These are phyloP conservation scores for Trematomus bernacchii DNA, from an alignment of 2,797 vertebrate genomes.

Conservation along the genomic window DNA sequence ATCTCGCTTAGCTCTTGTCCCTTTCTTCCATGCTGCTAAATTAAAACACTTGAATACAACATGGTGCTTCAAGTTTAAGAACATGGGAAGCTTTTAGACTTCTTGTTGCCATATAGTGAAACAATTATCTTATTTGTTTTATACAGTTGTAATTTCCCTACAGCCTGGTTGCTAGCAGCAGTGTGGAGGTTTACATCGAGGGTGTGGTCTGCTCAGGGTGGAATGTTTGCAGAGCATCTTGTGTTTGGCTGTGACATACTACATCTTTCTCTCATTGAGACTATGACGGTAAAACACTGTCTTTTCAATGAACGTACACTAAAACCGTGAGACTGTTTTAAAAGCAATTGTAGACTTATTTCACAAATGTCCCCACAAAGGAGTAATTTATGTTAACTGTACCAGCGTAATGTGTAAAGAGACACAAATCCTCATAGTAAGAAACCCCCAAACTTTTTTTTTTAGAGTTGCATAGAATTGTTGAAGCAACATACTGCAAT, in stretches of 20 bases:
- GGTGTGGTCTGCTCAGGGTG: constrained; percentile 45
- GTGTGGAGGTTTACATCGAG: constrained; percentile 28
- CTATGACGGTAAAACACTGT: constrained; percentile 45
- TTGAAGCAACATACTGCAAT: no score
- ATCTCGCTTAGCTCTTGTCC: neutral
- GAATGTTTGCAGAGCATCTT: constrained; percentile 85
- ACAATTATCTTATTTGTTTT: neutral
- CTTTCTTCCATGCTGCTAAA: neutral
- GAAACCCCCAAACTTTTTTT: neutral
- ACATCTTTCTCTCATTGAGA: constrained; percentile 74
- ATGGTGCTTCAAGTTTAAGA: neutral
- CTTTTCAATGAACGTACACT: constrained; percentile 28
- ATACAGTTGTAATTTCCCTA: neutral
- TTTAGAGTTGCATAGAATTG: neutral
- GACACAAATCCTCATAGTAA: neutral
- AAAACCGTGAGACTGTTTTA: constrained; percentile 18
- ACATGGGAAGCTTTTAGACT: neutral
- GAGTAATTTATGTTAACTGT: neutral
- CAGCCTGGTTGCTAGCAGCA: neutral
- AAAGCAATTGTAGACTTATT: constrained; percentile 19
- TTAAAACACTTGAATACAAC: neutral
- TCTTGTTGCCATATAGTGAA: neutral
- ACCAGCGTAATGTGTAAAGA: neutral
- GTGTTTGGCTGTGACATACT: constrained; percentile 84
- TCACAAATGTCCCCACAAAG: neutral